A percentile compares a stretch with the other conserved stretches of the same genome.
Conservation (phyloP, 2,888 invertebrate species). For the Proisotoma minuta region DNA sequence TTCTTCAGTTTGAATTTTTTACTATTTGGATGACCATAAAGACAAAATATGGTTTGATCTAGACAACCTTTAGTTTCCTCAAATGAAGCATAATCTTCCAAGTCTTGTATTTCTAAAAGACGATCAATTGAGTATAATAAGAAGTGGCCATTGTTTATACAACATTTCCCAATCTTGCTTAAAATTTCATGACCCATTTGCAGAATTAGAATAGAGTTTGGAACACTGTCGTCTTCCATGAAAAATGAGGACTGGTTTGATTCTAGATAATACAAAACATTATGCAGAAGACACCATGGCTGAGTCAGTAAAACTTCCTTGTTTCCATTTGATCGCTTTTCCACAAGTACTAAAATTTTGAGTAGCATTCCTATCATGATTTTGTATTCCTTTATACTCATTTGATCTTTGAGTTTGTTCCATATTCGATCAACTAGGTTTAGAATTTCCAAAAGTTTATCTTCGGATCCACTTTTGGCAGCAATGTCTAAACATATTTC, state of each 20-base stretch:
- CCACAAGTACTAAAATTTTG: conserved; percentile 28
- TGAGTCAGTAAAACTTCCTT: conserved; percentile 13
- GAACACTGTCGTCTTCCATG: conserved; percentile 42
- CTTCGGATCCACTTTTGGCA: conserved; percentile 16
- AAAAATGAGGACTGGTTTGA: conserved; percentile 37
- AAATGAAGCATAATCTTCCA: conserved; percentile 58
- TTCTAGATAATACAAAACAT: conserved; percentile 37
- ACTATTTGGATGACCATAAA: conserved; percentile 75
- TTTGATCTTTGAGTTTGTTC: conserved; percentile 13
- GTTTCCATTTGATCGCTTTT: background rate
- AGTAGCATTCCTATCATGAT: conserved; percentile 25
- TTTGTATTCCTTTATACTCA: conserved; percentile 29
- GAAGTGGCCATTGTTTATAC: conserved; percentile 64
- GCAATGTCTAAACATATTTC: conserved; percentile 20
- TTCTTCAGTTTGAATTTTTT: conserved; percentile 58
- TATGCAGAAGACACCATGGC: conserved; percentile 45
- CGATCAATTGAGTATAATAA: conserved; percentile 72
- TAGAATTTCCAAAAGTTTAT: conserved; percentile 20
- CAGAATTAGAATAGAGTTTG: conserved; percentile 41
- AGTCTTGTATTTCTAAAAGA: conserved; percentile 56
- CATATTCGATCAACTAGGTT: conserved; percentile 33
- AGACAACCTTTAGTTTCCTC: conserved; percentile 70
- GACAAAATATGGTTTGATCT: conserved; percentile 80
- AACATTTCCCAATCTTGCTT: conserved; percentile 40
- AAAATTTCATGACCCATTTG: conserved; percentile 45